Percentiles rank a stretch among this genome's conserved stretches.
Conservation (phyloP, 2,888 invertebrate species). For the Apoda limacodes region DNA sequence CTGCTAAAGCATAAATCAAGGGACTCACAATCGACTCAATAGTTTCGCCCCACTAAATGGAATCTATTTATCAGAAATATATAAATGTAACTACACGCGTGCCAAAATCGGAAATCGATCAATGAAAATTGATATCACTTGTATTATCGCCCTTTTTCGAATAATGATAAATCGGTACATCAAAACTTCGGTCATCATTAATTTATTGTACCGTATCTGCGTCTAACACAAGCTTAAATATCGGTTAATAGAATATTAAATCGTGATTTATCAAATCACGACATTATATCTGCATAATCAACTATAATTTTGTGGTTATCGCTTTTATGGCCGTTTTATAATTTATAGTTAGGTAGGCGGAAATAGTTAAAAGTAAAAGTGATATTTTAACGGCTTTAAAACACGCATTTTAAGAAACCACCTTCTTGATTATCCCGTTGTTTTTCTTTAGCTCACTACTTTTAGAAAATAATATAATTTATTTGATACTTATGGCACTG, state of each 20-base stretch:
- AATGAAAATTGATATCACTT: constrained; percentile 48
- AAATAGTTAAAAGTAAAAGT: no score
- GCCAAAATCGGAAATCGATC: constrained; percentile 43
- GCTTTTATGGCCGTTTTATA: constrained; percentile 31
- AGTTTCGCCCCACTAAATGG: constrained; percentile 47
- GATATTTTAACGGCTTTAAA: no score
- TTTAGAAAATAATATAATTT: no score
- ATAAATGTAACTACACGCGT: constrained; percentile 44
- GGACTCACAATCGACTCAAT: constrained; percentile 42
- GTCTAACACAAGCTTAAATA: constrained; percentile 33
- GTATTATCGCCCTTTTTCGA: constrained; percentile 46
- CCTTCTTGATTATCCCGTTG: no score
- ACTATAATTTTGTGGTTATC: constrained; percentile 31
- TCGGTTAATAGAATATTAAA: constrained; percentile 55
- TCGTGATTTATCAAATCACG: constrained; percentile 36
- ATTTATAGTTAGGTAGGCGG: constrained; percentile 24
- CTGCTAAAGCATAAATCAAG: constrained; percentile 53
- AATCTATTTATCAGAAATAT: constrained; percentile 50
- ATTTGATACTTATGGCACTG: no score
- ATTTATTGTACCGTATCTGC: background rate
- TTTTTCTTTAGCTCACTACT: no score
- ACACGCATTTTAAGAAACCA: no score
- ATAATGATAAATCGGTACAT: constrained; percentile 47
- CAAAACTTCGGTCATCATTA: background rate
- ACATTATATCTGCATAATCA: constrained; percentile 46